Base-by-base conservation (phyloP, 2,797 vertebrate genomes). In the Sphaeramia orbicularis region DNA sequence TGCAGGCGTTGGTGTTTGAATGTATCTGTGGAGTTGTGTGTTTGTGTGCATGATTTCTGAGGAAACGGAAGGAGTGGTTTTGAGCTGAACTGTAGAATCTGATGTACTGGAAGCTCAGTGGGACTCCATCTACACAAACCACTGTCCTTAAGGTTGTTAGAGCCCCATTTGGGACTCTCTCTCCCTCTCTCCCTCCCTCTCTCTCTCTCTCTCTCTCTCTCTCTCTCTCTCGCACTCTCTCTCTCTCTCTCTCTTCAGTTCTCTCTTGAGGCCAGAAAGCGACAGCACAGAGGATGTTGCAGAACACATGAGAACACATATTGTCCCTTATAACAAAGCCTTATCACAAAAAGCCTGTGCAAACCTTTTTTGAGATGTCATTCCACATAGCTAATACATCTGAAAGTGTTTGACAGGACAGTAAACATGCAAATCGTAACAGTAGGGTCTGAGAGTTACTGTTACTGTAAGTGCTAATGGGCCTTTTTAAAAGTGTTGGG, bases 91-190 rank as follows among this genome's bases (percentile, higher is more conserved):
- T 78, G 80, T 50, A 75, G 77, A 81, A 78, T 81, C 63, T 79
- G 75, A 81, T 88, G 71, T 63, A 66, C 70, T 88, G 71, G 81
- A 82, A 76, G 54, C 76, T 85, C 78, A 67, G 70, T 77, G 80
- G 80, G 83, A 85, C 78, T 86, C 63, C 52, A 57, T 76, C 83
- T 73, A 70, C 80, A 86, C 71, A 85, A 87, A 86, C 73, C 77
- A 72, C 75, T 86, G 88, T 89, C 80, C 85, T 86, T 77, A 85
- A 86, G 85, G 80, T 87, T 83, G 71, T 85, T 86, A 53, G 79
- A 83, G 73, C 80, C 82, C 88, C 85, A 89, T 56, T 66, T 87
- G 87, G 85, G 86, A 78, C 80, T 32, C 52, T 61, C 54, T 13
- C 45, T 37, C 44, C 10, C 41, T 19, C 51, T 11, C 4, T 6